phyloP scores from a whole-genome alignment of 2,113 vertebrate genomes.

The Stigmatopora argus region DNA sequence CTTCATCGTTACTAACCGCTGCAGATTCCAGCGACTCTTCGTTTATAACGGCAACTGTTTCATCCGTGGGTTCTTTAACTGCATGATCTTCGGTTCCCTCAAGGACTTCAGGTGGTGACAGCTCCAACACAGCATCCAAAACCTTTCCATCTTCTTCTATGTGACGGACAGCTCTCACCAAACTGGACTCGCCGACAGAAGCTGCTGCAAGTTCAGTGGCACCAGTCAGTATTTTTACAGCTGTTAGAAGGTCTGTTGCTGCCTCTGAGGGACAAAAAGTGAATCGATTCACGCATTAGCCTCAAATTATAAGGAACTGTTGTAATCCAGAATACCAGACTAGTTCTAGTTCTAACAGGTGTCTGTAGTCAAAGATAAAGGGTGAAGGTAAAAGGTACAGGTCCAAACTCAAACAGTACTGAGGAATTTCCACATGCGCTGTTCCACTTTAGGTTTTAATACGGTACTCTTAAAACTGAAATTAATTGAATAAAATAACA shows the following conservation, averaged over 20 bases:
- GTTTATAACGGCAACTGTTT: background rate
- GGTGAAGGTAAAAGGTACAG: background rate
- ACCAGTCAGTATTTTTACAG: constrained; percentile 40
- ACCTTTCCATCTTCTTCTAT: constrained; percentile 21
- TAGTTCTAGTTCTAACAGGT: background rate
- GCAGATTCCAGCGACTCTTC: constrained; percentile 23
- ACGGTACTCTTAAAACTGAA: background rate
- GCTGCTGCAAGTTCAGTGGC: constrained; percentile 58
- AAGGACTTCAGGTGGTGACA: background rate
- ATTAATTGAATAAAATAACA: background rate
- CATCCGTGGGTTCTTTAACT: constrained; percentile 12
- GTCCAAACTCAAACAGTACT: background rate
- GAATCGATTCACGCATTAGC: background rate
- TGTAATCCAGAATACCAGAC: background rate
- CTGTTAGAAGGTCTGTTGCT: constrained; percentile 37
- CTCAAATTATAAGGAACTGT: background rate
- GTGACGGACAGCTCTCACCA: constrained; percentile 22
- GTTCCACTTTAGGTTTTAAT: background rate
- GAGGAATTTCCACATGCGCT: background rate
- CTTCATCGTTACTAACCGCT: constrained; percentile 9
- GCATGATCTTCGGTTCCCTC: background rate
- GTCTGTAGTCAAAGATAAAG: background rate
- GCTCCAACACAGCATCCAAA: background rate
- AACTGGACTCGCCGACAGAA: constrained; percentile 41
- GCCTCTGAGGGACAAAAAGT: constrained; percentile 24